Percentiles rank a stretch among this genome's conserved stretches.
Evolutionary conservation across 2,888 invertebrate genomes (phyloP).

Genomic region (Prosopocoilus inquinatus): DNA sequence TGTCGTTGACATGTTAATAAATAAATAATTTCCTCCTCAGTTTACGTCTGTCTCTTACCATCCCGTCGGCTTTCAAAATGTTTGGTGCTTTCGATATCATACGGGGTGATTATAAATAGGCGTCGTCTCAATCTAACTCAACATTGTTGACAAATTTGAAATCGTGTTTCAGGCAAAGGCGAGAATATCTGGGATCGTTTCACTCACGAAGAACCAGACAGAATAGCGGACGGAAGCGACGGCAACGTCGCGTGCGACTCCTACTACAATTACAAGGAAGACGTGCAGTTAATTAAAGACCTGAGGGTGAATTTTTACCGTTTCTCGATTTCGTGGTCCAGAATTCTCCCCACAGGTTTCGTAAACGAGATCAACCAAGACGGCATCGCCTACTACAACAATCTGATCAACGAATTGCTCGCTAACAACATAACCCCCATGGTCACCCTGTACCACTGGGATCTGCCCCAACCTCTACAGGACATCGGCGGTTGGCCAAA

Average conservation of each 20-base stretch:
- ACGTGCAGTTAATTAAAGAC: conserved; percentile 57
- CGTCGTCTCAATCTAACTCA: neutral
- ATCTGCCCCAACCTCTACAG: conserved; percentile 58
- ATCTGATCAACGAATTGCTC: conserved; percentile 58
- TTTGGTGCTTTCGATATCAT: too few species aligned
- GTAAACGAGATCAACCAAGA: conserved; percentile 57
- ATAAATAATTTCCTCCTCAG: too few species aligned
- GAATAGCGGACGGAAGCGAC: conserved; percentile 55
- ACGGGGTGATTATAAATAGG: too few species aligned
- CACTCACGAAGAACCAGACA: conserved; percentile 54
- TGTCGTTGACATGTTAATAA: too few species aligned
- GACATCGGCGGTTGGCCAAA: conserved; percentile 67
- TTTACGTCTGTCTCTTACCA: too few species aligned
- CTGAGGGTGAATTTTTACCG: conserved; percentile 59
- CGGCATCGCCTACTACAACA: conserved; percentile 64
- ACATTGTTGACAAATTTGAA: neutral
- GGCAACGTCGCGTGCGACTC: conserved; percentile 67
- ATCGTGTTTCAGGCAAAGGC: conserved; percentile 55
- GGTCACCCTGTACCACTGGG: conserved; percentile 66
- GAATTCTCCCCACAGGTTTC: conserved; percentile 61
- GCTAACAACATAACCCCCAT: conserved; percentile 57
- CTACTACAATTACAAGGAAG: conserved; percentile 62
- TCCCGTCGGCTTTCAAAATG: too few species aligned
- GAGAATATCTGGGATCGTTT: conserved; percentile 69
- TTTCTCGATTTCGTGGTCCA: conserved; percentile 66